A percentile compares a stretch with the other conserved stretches of the same genome.
phyloP scores from a whole-genome alignment of 2,797 vertebrate species.

The Tenualosa thibaudeaui region DNA sequence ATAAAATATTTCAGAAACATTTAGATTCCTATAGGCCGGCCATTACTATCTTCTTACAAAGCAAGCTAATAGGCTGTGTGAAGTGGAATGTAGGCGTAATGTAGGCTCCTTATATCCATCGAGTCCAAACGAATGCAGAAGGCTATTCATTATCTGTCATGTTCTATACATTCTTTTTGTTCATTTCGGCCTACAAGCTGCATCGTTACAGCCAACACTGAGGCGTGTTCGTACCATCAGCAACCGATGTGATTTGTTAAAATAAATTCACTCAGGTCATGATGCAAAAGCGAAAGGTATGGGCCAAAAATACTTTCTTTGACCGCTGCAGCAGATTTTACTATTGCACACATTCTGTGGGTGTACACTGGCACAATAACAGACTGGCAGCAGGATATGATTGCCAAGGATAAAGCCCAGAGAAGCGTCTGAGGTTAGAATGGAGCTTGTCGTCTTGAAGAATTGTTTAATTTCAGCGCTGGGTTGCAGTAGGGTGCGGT shows the following conservation, averaged over 20 bases:
- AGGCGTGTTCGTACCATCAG: not conserved
- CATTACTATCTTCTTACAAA: not conserved
- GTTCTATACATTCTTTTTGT: not conserved
- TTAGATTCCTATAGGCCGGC: not conserved
- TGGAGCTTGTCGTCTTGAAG: constrained; percentile 82
- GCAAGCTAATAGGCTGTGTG: not conserved
- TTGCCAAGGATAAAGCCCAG: constrained; percentile 32
- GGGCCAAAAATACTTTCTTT: not conserved
- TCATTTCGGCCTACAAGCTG: not conserved
- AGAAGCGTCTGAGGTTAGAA: constrained; percentile 73
- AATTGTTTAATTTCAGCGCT: constrained; percentile 87
- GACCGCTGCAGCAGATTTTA: not conserved
- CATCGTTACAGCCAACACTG: not conserved
- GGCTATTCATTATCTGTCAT: not conserved
- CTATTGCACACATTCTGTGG: not conserved
- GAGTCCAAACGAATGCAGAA: too few relatives aligned
- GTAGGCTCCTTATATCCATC: too few relatives aligned
- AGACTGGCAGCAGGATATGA: not conserved
- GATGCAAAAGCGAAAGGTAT: too few relatives aligned
- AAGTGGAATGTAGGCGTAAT: not conserved
- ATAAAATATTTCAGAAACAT: not conserved
- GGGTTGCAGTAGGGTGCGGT: constrained; percentile 76
- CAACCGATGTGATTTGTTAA: not conserved
- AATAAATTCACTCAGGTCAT: not conserved
- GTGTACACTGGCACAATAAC: not conserved